phyloP scores from a whole-genome alignment of 2,888 invertebrate species.

The Allacma fusca region DNA sequence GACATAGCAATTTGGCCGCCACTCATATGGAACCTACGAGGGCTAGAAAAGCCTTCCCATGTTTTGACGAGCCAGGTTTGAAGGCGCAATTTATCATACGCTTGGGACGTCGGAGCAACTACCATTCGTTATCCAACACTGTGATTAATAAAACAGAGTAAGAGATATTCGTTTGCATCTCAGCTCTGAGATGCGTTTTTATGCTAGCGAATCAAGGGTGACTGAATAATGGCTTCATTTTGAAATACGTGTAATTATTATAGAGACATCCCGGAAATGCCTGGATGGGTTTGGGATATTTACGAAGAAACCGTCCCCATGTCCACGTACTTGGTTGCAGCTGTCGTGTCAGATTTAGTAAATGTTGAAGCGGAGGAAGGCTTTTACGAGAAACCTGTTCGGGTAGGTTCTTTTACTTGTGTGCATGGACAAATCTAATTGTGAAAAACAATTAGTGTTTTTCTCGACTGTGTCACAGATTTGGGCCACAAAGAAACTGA shows the following conservation, averaged over 20 bases:
- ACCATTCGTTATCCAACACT: slow-evolving; percentile 48
- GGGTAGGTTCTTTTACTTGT: background rate
- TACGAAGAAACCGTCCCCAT: slow-evolving; percentile 43
- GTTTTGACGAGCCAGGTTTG: slow-evolving; percentile 37
- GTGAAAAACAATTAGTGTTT: no score
- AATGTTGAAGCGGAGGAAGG: background rate
- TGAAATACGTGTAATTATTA: no score
- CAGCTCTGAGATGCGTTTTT: no score
- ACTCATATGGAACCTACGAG: slow-evolving; percentile 27
- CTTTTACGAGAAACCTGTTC: slow-evolving; percentile 1
- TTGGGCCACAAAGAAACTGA: slow-evolving; percentile 65
- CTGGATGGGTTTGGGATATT: slow-evolving; percentile 47
- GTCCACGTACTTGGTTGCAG: slow-evolving; percentile 50
- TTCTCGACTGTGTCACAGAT: slow-evolving; percentile 62
- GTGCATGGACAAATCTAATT: no score
- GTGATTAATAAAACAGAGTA: slow-evolving; percentile 22
- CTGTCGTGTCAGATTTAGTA: slow-evolving; percentile 54
- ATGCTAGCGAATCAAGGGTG: no score
- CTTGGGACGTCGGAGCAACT: slow-evolving; percentile 32
- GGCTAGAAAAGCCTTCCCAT: slow-evolving; percentile 36
- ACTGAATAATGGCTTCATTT: no score
- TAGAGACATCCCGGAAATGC: background rate
- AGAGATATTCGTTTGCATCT: no score
- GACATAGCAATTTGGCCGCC: slow-evolving; percentile 5
- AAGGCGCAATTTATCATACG: slow-evolving; percentile 11